Conservation (phyloP, 2,113 vertebrate genomes). For the Mustelus asterias region DNA sequence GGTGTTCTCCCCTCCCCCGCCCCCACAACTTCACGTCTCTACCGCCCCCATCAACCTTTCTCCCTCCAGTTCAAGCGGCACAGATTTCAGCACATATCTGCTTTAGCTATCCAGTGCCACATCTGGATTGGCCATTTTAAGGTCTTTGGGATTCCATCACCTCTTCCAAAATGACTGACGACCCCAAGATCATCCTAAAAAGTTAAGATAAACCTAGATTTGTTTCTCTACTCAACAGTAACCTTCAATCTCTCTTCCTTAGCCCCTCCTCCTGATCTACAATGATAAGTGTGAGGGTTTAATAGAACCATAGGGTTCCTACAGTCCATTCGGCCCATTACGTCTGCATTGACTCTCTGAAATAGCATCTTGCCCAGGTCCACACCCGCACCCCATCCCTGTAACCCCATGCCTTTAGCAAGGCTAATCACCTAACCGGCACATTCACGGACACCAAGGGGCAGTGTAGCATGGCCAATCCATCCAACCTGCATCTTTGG, state of each 20-base stretch:
- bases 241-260: background rate
- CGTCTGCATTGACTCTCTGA: too few relatives aligned
- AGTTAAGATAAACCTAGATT: background rate
- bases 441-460: too few relatives aligned
- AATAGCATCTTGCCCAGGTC: too few relatives aligned
- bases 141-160: background rate
- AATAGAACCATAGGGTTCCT: background rate
- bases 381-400: too few relatives aligned
- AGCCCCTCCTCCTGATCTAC: background rate
- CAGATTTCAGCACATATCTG: background rate
- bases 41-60: background rate
- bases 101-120: background rate
- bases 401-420: too few relatives aligned
- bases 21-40: too few relatives aligned
- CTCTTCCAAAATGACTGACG: background rate
- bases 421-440: too few relatives aligned
- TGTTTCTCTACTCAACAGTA: background rate
- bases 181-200: background rate
- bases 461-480: too few relatives aligned
- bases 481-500: too few relatives aligned
- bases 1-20: background rate
- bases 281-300: background rate
- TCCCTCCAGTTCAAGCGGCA: background rate
- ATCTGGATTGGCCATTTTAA: background rate
- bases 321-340: too few relatives aligned